These are phyloP conservation scores for Agyllia agylla DNA, from an alignment of 2,888 invertebrate species.

Conservation along the genomic window DNA sequence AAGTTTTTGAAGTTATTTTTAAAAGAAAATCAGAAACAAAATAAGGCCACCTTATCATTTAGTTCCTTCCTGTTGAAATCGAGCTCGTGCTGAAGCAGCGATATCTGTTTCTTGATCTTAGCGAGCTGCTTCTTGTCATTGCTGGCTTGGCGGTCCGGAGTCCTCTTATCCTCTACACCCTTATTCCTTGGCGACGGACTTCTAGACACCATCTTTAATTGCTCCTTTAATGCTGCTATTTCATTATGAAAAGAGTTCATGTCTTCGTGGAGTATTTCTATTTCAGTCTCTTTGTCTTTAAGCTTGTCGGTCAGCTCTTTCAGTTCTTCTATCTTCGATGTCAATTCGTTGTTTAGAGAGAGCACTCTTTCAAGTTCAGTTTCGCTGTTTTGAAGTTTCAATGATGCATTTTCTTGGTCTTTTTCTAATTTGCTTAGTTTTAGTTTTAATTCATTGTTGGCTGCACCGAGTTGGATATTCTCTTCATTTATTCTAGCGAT, in stretches of 20 bases:
- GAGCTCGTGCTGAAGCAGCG: slow-evolving; percentile 86
- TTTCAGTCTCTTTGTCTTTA: slow-evolving; percentile 89
- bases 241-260: slow-evolving; percentile 88
- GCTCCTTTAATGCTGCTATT: slow-evolving; percentile 86
- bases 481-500: slow-evolving; percentile 86
- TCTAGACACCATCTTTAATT: slow-evolving; percentile 86
- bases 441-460: slow-evolving; percentile 85
- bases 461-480: slow-evolving; percentile 84
- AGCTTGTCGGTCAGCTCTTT: slow-evolving; percentile 85
- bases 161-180: slow-evolving; percentile 88
- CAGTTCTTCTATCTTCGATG: slow-evolving; percentile 85
- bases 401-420: slow-evolving; percentile 86
- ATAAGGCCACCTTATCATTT: slow-evolving; percentile 85
- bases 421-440: slow-evolving; percentile 86
- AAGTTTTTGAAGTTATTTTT: too few relatives aligned
- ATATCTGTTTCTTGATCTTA: slow-evolving; percentile 87
- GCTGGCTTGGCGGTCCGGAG: slow-evolving; percentile 87
- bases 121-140: slow-evolving; percentile 91
- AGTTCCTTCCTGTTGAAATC: slow-evolving; percentile 88
- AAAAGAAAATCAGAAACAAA: neutral
- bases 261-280: slow-evolving; percentile 89
- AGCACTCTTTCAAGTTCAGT: slow-evolving; percentile 85
- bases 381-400: slow-evolving; percentile 86
- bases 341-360: slow-evolving; percentile 85
- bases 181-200: slow-evolving; percentile 92